A percentile compares a stretch with the other conserved stretches of the same genome.
Evolutionary conservation across 2,888 invertebrate genomes (phyloP).

Genomic region (Ctenicera cuprea): DNA sequence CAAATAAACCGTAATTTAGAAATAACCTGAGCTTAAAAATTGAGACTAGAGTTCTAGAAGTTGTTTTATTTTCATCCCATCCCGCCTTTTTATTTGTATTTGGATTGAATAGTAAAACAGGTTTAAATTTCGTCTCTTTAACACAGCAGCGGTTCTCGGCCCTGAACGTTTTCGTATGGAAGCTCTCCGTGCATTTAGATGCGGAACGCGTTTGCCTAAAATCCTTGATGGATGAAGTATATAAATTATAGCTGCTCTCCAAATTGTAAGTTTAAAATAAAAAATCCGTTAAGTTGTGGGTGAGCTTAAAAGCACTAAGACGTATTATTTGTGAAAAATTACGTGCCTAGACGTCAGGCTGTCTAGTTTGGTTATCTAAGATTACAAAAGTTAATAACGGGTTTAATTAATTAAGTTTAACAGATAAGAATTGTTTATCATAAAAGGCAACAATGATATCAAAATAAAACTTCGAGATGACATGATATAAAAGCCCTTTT

Average conservation of each 20-base stretch:
- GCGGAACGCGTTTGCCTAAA: not conserved
- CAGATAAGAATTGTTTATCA: too few relatives aligned
- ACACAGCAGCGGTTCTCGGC: not conserved
- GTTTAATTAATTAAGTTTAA: too few relatives aligned
- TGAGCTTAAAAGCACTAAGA: too few relatives aligned
- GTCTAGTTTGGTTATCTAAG: not conserved
- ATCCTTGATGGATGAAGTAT: not conserved
- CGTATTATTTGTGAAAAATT: too few relatives aligned
- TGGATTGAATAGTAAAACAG: constrained; percentile 15
- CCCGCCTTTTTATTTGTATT: not conserved
- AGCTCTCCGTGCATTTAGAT: not conserved
- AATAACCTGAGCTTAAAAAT: not conserved
- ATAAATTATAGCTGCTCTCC: constrained; percentile 8
- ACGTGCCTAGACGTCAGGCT: not conserved
- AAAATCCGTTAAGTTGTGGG: not conserved
- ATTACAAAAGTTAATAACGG: not conserved
- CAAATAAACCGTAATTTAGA: not conserved
- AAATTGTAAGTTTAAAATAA: not conserved
- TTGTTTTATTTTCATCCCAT: not conserved
- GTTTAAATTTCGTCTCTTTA: constrained; percentile 21
- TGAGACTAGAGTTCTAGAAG: not conserved
- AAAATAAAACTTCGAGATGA: too few relatives aligned
- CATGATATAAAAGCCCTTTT: too few relatives aligned
- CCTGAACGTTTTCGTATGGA: not conserved
- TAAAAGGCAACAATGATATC: not conserved